These are phyloP conservation scores for Ceratotherium simum DNA, from an alignment of 2,113 vertebrate genomes.

Conservation along the genomic window DNA sequence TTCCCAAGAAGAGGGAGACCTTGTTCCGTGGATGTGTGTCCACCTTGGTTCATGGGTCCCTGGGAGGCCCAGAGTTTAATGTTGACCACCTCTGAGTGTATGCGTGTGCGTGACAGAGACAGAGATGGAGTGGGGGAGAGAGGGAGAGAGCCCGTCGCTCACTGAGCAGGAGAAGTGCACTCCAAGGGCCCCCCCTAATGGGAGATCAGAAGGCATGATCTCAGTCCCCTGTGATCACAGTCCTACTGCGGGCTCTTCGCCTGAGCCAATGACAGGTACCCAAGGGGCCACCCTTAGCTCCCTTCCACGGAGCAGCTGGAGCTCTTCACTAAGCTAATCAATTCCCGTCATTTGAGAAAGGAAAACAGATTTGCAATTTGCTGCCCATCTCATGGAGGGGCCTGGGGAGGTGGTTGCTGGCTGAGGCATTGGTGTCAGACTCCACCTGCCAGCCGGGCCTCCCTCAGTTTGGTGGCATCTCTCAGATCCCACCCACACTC, in stretches of 20 bases:
- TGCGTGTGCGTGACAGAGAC: no score
- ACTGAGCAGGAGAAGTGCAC: neutral
- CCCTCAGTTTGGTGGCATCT: no score
- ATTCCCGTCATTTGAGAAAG: conserved; percentile 40
- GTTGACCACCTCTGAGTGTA: neutral
- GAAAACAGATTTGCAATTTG: neutral
- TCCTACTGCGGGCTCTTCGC: neutral
- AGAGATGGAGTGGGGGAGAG: no score
- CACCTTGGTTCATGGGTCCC: neutral
- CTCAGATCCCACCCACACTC: neutral
- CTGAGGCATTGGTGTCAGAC: neutral
- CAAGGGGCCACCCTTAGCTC: neutral
- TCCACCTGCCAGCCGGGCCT: neutral
- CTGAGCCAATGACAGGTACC: neutral
- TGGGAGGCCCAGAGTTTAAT: neutral
- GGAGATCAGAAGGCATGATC: neutral
- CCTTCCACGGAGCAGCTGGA: neutral
- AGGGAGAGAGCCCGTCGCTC: neutral
- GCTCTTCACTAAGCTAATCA: neutral
- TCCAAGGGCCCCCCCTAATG: no score
- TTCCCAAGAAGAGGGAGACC: neutral
- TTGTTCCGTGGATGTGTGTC: neutral
- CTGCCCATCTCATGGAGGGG: neutral
- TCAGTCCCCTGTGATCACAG: neutral
- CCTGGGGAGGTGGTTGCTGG: neutral